Base-by-base conservation (phyloP, 2,888 invertebrate species). In the Dicroscelio sp. region DNA sequence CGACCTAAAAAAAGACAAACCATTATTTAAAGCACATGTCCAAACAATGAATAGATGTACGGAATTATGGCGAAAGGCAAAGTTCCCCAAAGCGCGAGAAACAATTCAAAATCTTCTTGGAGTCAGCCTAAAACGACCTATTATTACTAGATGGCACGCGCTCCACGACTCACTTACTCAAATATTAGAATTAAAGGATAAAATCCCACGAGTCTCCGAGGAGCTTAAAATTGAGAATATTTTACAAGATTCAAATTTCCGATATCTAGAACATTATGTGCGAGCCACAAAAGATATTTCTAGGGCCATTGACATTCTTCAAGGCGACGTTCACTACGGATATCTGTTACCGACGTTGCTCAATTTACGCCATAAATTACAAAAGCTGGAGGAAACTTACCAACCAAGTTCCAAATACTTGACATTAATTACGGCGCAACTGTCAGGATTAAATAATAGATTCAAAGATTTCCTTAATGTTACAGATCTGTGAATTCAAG, bases 31-130 rank as follows among this genome's bases (percentile, higher is more conserved):
- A 33, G 17, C 10, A 33, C 76, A 78, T 38, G 14, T 10, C 1
- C 33, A 78, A 60, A 17, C 60, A 25, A 78, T 78, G 12, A 27
- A 38, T 17, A 58, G 76, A 31, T 78, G 76, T 38, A 33, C 76
- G 6, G 60, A 35, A 27, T 27, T 78, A 27, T 78, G 76, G 76
- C 20, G 43, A 38, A 60, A 60, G 33, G 4, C 60, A 27, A 78
- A 78, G 55, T 78, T 27, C 27, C 20, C 60, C 8, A 78, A 78
- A 60, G 33, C 58, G 4, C 30, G 30, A 2, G 76, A 78, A 78
- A 38, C 25, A 27, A 35, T 78, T 27, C 27, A n/a, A 60, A 23
- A 33, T n/a, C 14, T 33, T 75, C 33, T 75, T 14, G 20, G 20
- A 12, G 31, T 33, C n/a, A 4, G 2, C 38, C 25, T 75, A 14